Percentiles rank a stretch among this genome's conserved stretches.
phyloP scores from a whole-genome alignment of 2,113 vertebrate genomes.

The Pseudorhombus dupliciocellatus region DNA sequence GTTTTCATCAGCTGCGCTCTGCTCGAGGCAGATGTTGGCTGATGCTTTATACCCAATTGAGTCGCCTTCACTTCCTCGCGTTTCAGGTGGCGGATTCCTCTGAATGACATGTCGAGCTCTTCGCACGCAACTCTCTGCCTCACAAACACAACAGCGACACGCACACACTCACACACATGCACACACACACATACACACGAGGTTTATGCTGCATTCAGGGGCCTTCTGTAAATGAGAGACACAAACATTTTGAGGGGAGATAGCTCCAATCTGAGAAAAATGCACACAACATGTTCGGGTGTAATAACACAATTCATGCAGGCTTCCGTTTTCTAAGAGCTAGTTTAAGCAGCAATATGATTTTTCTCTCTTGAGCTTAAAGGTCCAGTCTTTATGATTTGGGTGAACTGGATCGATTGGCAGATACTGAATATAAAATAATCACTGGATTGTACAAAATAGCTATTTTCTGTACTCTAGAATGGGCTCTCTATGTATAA shows the following conservation, averaged over 20 bases:
- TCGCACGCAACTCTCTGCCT: conserved; percentile 86
- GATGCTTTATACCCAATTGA: conserved; percentile 85
- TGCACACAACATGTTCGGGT: too few species aligned
- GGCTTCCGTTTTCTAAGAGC: too few species aligned
- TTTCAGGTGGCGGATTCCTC: conserved; percentile 87
- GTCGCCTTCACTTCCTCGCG: conserved; percentile 84
- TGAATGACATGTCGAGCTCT: conserved; percentile 86
- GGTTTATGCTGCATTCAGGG: conserved; percentile 49
- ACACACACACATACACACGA: conserved; percentile 22
- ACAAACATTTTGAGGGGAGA: background rate
- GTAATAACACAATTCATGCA: too few species aligned
- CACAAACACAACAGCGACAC: conserved; percentile 66
- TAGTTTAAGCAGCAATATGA: too few species aligned
- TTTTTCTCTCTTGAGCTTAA: too few species aligned
- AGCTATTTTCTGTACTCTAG: too few species aligned
- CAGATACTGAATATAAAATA: too few species aligned
- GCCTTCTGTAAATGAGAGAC: conserved; percentile 1
- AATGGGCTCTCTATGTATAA: too few species aligned
- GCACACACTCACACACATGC: conserved; percentile 35
- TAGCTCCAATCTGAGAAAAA: too few species aligned
- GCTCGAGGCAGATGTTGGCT: conserved; percentile 81
- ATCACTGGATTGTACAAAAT: too few species aligned
- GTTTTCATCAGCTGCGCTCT: conserved; percentile 76
- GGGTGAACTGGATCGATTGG: too few species aligned
- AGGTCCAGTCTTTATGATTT: too few species aligned